Conservation (phyloP, 1,140 invertebrate genomes). For the Leptinotarsa lineolata region DNA sequence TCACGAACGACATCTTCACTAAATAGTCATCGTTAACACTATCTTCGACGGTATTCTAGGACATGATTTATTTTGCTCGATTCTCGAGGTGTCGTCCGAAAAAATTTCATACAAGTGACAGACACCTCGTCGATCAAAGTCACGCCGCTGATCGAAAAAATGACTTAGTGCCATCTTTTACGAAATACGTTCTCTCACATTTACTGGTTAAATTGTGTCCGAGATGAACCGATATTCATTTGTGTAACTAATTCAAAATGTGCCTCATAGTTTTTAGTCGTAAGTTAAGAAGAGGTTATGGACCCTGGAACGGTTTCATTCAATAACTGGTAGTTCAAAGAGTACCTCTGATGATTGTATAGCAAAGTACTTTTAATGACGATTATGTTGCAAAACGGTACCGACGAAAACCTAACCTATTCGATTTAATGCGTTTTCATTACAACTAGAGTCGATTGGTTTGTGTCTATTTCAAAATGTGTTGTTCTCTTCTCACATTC, state of each 20-base stretch:
- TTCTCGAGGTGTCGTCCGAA: not conserved
- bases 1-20: not conserved
- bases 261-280: conserved; percentile 37
- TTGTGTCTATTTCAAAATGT: no score
- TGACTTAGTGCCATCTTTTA: conserved; percentile 20
- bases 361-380: no score
- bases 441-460: no score
- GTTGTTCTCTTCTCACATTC: no score
- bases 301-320: no score
- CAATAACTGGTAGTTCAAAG: no score
- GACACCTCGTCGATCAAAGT: not conserved
- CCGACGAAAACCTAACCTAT: no score
- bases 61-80: conserved; percentile 17
- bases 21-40: not conserved
- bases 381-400: no score
- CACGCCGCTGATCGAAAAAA: conserved; percentile 17
- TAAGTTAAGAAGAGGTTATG: no score
- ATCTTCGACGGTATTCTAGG: conserved; percentile 5
- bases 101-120: no score
- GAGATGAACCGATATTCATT: conserved; percentile 39
- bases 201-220: conserved; percentile 47
- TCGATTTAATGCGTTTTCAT: no score
- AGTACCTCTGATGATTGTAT: no score
- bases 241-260: conserved; percentile 22
- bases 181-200: conserved; percentile 43